These are phyloP conservation scores for Indri indri DNA, from an alignment of 2,113 vertebrate genomes.

Conservation along the genomic window DNA sequence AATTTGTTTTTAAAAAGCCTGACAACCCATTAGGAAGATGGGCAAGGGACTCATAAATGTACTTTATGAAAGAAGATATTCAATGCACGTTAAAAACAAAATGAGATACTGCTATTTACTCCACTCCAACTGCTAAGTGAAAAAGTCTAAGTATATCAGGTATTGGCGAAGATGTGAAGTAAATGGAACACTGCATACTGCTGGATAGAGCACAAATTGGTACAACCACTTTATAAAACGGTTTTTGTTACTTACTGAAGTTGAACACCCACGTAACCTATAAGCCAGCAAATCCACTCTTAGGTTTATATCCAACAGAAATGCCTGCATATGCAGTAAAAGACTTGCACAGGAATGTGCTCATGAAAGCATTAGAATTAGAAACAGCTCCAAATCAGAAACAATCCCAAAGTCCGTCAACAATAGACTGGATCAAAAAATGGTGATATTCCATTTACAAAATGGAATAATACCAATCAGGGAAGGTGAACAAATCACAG, in stretches of 20 bases:
- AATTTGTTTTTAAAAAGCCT: neutral
- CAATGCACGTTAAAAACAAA: neutral
- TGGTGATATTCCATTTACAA: neutral
- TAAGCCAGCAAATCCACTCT: neutral
- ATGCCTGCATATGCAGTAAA: neutral
- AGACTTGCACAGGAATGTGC: accelerated
- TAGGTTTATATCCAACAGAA: neutral
- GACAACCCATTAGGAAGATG: neutral
- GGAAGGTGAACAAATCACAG: neutral
- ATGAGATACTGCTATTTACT: neutral
- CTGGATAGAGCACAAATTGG: neutral
- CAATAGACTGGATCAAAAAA: neutral
- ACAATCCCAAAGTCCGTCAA: neutral
- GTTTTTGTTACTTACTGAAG: neutral
- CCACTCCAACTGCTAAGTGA: neutral
- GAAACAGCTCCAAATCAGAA: neutral
- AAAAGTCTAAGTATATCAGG: neutral
- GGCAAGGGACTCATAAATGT: neutral
- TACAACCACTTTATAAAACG: neutral
- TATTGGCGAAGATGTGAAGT: neutral
- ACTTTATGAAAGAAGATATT: neutral
- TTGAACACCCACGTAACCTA: neutral
- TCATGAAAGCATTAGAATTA: neutral
- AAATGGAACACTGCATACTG: neutral
- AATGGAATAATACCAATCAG: neutral